A percentile compares a stretch with the other conserved stretches of the same genome.
Conservation (phyloP, 2,888 invertebrate species). For the Brenthis daphne region DNA sequence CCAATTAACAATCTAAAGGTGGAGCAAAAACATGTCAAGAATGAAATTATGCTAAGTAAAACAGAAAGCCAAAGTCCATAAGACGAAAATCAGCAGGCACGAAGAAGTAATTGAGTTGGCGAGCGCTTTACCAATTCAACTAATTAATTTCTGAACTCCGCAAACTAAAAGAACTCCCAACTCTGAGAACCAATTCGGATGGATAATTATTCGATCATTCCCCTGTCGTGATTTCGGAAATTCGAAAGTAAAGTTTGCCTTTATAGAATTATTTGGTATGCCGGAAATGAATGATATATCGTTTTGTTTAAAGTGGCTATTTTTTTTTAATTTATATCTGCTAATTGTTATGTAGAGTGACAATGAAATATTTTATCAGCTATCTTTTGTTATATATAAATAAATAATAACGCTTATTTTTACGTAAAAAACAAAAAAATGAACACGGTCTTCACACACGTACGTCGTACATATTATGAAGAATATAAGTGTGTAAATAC, state of each 20-base stretch:
- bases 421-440: no score
- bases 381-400: no score
- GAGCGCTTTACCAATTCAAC: slow-evolving; percentile 44
- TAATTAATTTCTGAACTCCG: slow-evolving; percentile 51
- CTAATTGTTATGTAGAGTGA: no score
- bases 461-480: no score
- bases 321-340: background rate
- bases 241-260: slow-evolving; percentile 23
- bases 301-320: background rate
- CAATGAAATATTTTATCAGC: no score
- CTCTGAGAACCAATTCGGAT: slow-evolving; percentile 40
- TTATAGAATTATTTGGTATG: slow-evolving; percentile 13
- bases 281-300: slow-evolving; percentile 5
- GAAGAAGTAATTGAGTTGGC: slow-evolving; percentile 42
- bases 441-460: no score
- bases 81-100: slow-evolving; percentile 35
- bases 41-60: slow-evolving; percentile 37
- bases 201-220: slow-evolving; percentile 45
- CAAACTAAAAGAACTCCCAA: slow-evolving; percentile 43
- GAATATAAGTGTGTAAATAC: no score
- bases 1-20: slow-evolving; percentile 15
- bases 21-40: slow-evolving; percentile 27
- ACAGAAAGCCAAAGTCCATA: slow-evolving; percentile 29
- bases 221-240: slow-evolving; percentile 30
- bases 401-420: no score